Base-by-base conservation (phyloP, 2,888 invertebrate genomes). In the Andrena fulva region DNA sequence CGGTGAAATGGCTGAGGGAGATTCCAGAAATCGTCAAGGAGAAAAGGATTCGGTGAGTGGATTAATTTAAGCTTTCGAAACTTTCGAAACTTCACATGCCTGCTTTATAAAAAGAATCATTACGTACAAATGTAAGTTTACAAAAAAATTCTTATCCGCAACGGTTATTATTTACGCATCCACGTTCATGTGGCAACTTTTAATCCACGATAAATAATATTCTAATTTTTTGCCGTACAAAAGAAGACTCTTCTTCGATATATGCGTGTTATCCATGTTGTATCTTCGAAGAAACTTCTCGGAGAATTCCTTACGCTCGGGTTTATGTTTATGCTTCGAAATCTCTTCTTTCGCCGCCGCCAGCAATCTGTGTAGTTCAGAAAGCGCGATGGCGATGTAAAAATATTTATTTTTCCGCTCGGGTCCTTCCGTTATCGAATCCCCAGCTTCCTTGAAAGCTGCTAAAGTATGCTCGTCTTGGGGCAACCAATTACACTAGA, bases 131-230 rank as follows among this genome's bases (percentile, higher is more conserved):
- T 56, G 24, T 24, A 27, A 27, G 8, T 4, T 24, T 56, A 12
- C 1, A 12, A 42, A 31, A 31, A 35, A 29, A 24, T n/a, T 72
- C 48, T 79, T 31, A 20, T 42, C 64, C 42, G 1, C 24, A 50
- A 42, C 12, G n/a, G 54, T 12, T 67, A 56, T 4, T 24, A 42
- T 62, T 79, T 27, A 72, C 12, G 1, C 63, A 27, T 8, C 42
- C 10, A 8, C 60, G 31, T 56, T 54, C 67, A 62, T 3, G 50
- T 69, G 27, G 7, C 85, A 82, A 35, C 70, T 88, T 84, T 95
- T 95, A 48, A 96, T 93, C 95, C 95, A 97, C 0, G 97, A 96
- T 80, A 97, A 93, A 93, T 96, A 96, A 94, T 96, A 97, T 91
- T 97, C 96, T 1, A 97, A 90, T 94, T 97, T 97, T 90, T 96